phyloP scores from a whole-genome alignment of 2,888 invertebrate species.

The Loripinus fragilis region DNA sequence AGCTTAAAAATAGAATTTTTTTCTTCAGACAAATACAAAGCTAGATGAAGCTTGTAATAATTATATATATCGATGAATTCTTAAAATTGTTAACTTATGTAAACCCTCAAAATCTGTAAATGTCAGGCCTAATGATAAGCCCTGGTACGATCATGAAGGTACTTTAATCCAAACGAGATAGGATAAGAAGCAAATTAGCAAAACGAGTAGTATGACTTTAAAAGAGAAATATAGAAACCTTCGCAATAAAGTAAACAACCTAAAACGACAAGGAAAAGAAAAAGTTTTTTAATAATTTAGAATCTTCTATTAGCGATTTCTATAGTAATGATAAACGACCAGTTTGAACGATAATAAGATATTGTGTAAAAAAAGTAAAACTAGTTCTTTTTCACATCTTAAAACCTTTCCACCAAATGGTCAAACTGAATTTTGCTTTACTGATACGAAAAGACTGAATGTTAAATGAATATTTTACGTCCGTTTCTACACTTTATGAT shows the following conservation, averaged over 20 bases:
- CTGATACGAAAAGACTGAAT: neutral
- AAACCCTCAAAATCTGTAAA: too few species aligned
- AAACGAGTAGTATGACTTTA: too few species aligned
- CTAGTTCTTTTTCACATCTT: neutral
- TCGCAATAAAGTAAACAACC: constrained; percentile 15
- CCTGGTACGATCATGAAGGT: too few species aligned
- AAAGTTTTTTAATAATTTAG: constrained; percentile 14
- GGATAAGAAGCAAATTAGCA: too few species aligned
- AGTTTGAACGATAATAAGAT: neutral
- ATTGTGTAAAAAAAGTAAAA: neutral
- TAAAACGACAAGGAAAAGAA: constrained; percentile 18
- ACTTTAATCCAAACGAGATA: too few species aligned
- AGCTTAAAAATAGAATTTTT: too few species aligned
- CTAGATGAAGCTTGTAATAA: too few species aligned
- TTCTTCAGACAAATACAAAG: too few species aligned
- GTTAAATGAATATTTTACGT: neutral
- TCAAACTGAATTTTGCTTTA: neutral
- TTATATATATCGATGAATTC: too few species aligned
- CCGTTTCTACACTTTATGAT: neutral
- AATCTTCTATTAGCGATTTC: neutral
- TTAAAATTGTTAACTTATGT: too few species aligned
- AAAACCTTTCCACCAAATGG: neutral
- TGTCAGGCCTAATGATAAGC: too few species aligned
- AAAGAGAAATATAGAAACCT: constrained; percentile 3
- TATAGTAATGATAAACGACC: constrained; percentile 2